Percentiles rank a stretch among this genome's conserved stretches.
Conservation (phyloP, 2,113 vertebrate genomes). For the Sinocyclocheilus rhinocerous region DNA sequence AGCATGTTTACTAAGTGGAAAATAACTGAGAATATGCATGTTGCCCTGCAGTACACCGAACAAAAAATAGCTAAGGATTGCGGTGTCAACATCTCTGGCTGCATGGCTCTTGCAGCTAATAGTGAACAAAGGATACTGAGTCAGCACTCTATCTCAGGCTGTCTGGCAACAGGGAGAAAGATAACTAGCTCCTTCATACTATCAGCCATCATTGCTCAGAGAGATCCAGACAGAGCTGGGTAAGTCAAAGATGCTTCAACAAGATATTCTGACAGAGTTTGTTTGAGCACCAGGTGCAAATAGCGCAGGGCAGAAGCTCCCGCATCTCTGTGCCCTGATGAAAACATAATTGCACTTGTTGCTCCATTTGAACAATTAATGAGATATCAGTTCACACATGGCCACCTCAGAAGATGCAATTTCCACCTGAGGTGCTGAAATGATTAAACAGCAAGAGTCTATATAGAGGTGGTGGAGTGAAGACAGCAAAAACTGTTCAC, state of each 20-base stretch:
- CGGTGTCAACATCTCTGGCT: neutral
- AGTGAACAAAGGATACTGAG: neutral
- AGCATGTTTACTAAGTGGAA: neutral
- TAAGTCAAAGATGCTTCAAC: neutral
- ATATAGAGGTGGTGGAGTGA: neutral
- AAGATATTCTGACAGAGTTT: neutral
- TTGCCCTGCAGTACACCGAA: neutral
- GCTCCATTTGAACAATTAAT: neutral
- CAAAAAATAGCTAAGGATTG: neutral
- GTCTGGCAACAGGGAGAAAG: too few relatives aligned
- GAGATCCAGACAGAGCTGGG: neutral
- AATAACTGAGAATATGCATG: neutral
- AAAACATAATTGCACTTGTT: neutral
- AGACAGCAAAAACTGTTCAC: neutral
- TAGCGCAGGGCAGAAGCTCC: neutral
- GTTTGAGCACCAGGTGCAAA: neutral
- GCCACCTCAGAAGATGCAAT: neutral
- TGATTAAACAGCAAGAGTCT: neutral
- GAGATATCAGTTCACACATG: constrained; percentile 4
- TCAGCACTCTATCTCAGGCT: neutral
- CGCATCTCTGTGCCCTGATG: neutral
- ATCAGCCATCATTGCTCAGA: too few relatives aligned
- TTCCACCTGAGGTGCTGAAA: neutral
- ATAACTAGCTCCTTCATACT: too few relatives aligned
- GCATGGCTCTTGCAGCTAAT: neutral